phyloP scores from a whole-genome alignment of 1,140 invertebrate genomes.

The Drosophila sproati region DNA sequence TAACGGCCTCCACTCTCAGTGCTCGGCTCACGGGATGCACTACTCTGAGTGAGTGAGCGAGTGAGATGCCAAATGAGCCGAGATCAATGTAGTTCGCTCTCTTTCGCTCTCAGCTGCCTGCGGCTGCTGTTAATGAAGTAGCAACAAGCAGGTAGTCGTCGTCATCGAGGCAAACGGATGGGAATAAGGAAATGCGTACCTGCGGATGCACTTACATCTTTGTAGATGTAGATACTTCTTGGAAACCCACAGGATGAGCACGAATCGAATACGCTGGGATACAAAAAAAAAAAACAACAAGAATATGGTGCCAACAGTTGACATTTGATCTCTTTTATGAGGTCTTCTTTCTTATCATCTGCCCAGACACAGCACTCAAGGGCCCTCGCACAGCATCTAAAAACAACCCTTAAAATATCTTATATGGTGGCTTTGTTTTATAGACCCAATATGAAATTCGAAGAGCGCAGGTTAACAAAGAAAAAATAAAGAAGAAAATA shows the following conservation, averaged over 20 bases:
- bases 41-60: neutral
- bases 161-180: constrained; percentile 19
- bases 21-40: neutral
- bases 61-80: neutral
- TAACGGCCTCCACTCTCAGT: constrained; percentile 56
- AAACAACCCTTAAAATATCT: constrained; percentile 50
- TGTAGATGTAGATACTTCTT: constrained; percentile 76
- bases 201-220: constrained; percentile 77
- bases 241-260: constrained; percentile 49
- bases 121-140: constrained; percentile 40
- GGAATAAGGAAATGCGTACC: constrained; percentile 72
- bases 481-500: constrained; percentile 1
- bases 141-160: constrained; percentile 52
- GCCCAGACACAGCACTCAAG: constrained; percentile 28
- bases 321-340: constrained; percentile 83
- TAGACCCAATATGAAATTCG: constrained; percentile 28
- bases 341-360: constrained; percentile 50
- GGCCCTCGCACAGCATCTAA: constrained; percentile 33
- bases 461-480: constrained; percentile 9
- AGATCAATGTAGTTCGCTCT: neutral
- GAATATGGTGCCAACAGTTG: constrained; percentile 56
- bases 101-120: neutral
- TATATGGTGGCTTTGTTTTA: neutral
- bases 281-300: constrained; percentile 34
- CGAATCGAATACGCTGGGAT: too few relatives aligned